Evolutionary conservation across 2,113 vertebrate genomes (phyloP).

Genomic region (Vulpes lagopus): DNA sequence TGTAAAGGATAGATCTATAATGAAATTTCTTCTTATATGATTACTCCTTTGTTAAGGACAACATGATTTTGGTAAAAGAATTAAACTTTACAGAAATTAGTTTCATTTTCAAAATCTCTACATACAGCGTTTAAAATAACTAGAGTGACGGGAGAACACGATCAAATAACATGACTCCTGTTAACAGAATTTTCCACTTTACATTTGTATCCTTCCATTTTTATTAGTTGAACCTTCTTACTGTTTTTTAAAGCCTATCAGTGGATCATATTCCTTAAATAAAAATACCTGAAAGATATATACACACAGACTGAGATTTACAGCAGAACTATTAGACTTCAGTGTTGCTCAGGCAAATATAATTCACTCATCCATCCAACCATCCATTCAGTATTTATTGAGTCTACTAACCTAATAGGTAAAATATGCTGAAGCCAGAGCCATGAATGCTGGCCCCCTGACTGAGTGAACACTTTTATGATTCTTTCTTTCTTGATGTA

Average conservation of each 20-base stretch:
- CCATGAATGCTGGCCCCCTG: neutral
- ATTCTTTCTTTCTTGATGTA: neutral
- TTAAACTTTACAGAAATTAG: constrained; percentile 29
- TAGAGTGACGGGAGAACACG: neutral
- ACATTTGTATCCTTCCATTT: constrained; percentile 33
- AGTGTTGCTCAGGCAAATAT: neutral
- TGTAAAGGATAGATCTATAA: neutral
- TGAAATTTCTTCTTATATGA: neutral
- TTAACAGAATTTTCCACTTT: constrained; percentile 20
- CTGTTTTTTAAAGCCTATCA: constrained; percentile 3
- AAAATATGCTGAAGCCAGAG: constrained; percentile 22
- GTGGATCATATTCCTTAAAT: constrained; percentile 48
- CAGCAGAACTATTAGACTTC: constrained; percentile 13
- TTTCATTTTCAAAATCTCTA: constrained; percentile 54
- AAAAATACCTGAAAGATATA: constrained; percentile 51
- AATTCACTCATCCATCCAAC: neutral
- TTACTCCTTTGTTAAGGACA: constrained; percentile 30
- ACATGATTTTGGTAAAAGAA: constrained; percentile 36
- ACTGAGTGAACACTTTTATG: neutral
- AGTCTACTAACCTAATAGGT: constrained; percentile 1
- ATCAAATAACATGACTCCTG: neutral
- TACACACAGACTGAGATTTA: neutral
- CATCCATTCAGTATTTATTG: constrained; percentile 33
- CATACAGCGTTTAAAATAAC: constrained; percentile 20
- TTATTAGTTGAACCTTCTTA: neutral